A percentile compares a stretch with the other conserved stretches of the same genome.
phyloP scores from a whole-genome alignment of 2,888 invertebrate species.

The Thereva nobilitata region DNA sequence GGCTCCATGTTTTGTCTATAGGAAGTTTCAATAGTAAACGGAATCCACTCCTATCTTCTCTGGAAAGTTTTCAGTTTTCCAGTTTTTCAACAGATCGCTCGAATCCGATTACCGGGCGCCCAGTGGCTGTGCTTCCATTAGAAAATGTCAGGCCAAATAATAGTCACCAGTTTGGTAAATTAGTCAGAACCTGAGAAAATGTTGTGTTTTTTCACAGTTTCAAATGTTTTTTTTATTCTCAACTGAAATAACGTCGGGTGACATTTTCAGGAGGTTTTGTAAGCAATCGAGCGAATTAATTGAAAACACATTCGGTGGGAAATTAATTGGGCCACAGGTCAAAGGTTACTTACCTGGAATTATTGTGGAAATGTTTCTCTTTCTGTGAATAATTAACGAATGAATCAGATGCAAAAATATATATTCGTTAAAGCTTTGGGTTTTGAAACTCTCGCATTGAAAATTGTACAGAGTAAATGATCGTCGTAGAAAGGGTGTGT shows the following conservation, averaged over 20 bases:
- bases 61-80: conserved; percentile 28
- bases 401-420: too few species aligned
- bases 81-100: conserved; percentile 16
- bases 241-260: conserved; percentile 9
- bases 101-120: conserved; percentile 13
- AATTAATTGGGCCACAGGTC: conserved; percentile 23
- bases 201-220: conserved; percentile 7
- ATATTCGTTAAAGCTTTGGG: too few species aligned
- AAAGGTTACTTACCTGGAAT: conserved; percentile 7
- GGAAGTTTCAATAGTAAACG: not conserved
- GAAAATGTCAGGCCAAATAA: conserved; percentile 19
- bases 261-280: conserved; percentile 6
- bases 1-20: conserved; percentile 15
- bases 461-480: too few species aligned
- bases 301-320: not conserved
- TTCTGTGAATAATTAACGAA: too few species aligned
- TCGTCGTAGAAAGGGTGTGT: too few species aligned
- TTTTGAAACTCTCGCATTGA: too few species aligned
- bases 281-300: conserved; percentile 7
- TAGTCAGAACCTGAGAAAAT: conserved; percentile 29
- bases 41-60: not conserved
- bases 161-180: conserved; percentile 23
- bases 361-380: not conserved
- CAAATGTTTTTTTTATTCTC: not conserved
- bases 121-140: conserved; percentile 4